Evolutionary conservation across 2,888 invertebrate genomes (phyloP).

Genomic region (Aspidiotus rigidus): DNA sequence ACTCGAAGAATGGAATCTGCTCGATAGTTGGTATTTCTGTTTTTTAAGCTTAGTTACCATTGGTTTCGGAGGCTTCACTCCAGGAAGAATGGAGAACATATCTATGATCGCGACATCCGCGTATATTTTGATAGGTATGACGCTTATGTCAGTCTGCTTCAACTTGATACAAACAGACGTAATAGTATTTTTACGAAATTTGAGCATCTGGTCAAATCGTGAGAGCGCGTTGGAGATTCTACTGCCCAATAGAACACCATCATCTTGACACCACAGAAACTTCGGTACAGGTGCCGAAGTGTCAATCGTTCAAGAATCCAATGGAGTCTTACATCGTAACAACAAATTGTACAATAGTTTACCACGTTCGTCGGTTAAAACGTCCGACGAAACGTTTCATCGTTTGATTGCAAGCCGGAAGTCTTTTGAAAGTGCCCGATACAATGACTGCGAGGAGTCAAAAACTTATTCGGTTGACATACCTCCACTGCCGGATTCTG

Average conservation of each 20-base stretch:
- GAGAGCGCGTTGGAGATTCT: constrained; percentile 17
- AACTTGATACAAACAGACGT: constrained; percentile 57
- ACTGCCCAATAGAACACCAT: constrained; percentile 1
- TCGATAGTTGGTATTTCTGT: constrained; percentile 65
- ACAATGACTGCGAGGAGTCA: neutral
- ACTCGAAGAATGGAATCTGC: constrained; percentile 82
- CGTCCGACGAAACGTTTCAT: constrained; percentile 9
- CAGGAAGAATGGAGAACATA: constrained; percentile 54
- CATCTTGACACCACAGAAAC: constrained; percentile 26
- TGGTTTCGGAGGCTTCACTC: constrained; percentile 71
- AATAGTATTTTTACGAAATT: constrained; percentile 21
- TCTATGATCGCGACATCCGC: constrained; percentile 69
- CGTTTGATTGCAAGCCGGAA: constrained; percentile 10
- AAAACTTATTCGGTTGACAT: constrained; percentile 19
- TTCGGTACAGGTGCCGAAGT: constrained; percentile 28
- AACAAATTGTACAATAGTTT: constrained; percentile 28
- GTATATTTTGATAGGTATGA: constrained; percentile 75
- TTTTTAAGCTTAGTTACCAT: constrained; percentile 60
- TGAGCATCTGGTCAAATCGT: constrained; percentile 27
- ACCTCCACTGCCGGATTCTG: constrained; percentile 26
- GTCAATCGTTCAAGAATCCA: constrained; percentile 23
- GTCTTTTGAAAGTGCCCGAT: constrained; percentile 12
- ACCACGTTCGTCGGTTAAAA: constrained; percentile 13
- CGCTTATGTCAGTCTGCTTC: constrained; percentile 78
- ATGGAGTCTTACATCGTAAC: constrained; percentile 4